Base-by-base conservation (phyloP, 2,888 invertebrate species). In the Steromphala cineraria region DNA sequence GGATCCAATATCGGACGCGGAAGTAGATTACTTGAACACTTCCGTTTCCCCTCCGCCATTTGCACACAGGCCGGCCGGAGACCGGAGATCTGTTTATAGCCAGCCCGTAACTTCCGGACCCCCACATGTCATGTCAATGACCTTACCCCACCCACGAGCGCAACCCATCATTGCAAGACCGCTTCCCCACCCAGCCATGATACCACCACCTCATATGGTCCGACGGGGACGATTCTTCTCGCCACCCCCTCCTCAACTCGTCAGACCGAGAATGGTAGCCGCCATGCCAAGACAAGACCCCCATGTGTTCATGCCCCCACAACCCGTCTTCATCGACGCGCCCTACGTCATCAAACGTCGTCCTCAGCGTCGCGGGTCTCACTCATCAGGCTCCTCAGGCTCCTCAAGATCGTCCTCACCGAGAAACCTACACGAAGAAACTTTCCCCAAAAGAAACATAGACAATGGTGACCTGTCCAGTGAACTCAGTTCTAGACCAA, bases 141-240 rank as follows among this genome's bases (percentile, higher is more conserved):
- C 55, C 81, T 82, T 17, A 67, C 79, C 31, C 79, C 80, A 10
- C 75, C 80, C 15, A 80, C 83, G 21, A 53, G 78, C 19, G 75
- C 78, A 67, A 75, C 79, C 82, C 10, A 53, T 79, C 46, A 62
- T 67, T 17, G 67, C 78, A 5, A 67, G 56, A 10, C 81, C 83
- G 0, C 75, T 78, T 1, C 79, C 80, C 21, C 31, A 78, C 40
- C 77, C 79, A n/a, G 40, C 76, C 52, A 67, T 83, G 80, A 67
- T 78, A 19, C 67, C 81, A 10, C 62, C 77, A 28, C 80, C 80
- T n/a, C 80, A 56, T 0, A 40, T 79, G 5, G 31, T 81, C 15
- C 67, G 75, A 7, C 53, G 89, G 67, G 88, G 90, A 21, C 81
- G 89, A 55, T 90, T 90, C 82, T 90, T 90, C 80, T 90, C 90